phyloP scores from a whole-genome alignment of 2,797 vertebrate genomes.

The Tokudaia tokunoshimensis region DNA sequence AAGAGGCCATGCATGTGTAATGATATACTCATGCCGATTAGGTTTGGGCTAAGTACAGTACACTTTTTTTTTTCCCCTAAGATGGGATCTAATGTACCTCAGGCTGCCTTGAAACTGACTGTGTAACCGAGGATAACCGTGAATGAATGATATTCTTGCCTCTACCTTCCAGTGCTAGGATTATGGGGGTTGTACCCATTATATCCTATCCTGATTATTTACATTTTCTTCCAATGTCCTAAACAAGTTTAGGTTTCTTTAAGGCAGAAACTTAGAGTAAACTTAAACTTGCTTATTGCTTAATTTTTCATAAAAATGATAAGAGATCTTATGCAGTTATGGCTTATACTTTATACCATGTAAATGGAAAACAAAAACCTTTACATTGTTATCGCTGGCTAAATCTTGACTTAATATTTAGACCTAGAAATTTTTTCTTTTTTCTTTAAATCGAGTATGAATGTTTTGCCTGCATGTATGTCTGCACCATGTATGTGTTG shows the following conservation, averaged over 20 bases:
- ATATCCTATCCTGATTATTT: background rate
- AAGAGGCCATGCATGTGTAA: background rate
- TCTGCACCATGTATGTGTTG: background rate
- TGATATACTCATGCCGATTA: background rate
- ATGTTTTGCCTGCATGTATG: background rate
- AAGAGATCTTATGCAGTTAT: background rate
- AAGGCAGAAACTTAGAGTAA: background rate
- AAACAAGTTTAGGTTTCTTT: conserved; percentile 15
- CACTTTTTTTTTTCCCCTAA: no score
- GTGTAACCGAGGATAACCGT: background rate
- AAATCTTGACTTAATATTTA: conserved; percentile 41
- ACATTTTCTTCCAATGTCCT: conserved; percentile 20
- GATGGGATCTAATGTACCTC: background rate
- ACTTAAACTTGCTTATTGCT: conserved; percentile 51
- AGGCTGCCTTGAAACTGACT: background rate
- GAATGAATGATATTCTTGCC: background rate
- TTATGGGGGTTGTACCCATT: background rate
- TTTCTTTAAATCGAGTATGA: background rate
- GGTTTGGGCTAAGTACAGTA: background rate
- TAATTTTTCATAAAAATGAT: conserved; percentile 30
- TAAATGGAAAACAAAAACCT: background rate
- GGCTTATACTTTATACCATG: conserved; percentile 1
- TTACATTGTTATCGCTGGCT: conserved; percentile 22
- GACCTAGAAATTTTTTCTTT: background rate
- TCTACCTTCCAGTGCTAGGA: background rate